phyloP scores from a whole-genome alignment of 1,140 invertebrate species.

The Heliothis subflexa region DNA sequence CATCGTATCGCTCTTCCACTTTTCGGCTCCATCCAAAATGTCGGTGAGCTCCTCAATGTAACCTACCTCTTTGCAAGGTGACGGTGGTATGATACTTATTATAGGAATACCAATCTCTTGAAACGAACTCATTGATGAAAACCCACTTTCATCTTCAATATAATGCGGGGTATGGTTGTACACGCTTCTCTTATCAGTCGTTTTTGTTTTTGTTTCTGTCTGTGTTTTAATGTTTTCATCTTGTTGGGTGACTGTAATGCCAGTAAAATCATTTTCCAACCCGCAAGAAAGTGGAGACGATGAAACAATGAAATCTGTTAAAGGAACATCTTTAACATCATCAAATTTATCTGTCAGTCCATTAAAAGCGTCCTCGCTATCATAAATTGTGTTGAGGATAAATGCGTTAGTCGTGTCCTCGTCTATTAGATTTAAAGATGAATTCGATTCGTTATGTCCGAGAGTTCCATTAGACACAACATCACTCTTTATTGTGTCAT shows the following conservation, averaged over 20 bases:
- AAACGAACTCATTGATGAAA: constrained; percentile 93
- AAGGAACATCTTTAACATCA: constrained; percentile 60
- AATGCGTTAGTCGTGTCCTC: constrained; percentile 62
- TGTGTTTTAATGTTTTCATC: constrained; percentile 44
- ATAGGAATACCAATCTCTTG: constrained; percentile 91
- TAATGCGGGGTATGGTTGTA: constrained; percentile 81
- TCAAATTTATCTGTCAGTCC: constrained; percentile 61
- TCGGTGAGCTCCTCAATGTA: constrained; percentile 69
- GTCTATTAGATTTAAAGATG: constrained; percentile 59
- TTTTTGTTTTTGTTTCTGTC: constrained; percentile 55
- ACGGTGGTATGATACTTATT: constrained; percentile 81
- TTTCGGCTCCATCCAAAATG: constrained; percentile 64
- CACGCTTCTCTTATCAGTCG: constrained; percentile 67
- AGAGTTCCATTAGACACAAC: constrained; percentile 36
- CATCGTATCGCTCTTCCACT: constrained; percentile 71
- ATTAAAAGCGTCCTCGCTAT: constrained; percentile 58
- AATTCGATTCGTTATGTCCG: constrained; percentile 55
- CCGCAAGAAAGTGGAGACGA: constrained; percentile 62
- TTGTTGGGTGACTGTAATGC: constrained; percentile 79
- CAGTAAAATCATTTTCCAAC: constrained; percentile 75
- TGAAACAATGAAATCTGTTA: constrained; percentile 65
- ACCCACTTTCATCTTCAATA: constrained; percentile 92
- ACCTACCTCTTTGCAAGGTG: constrained; percentile 75
- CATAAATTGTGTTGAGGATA: constrained; percentile 59
- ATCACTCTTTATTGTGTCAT: constrained; percentile 46